Evolutionary conservation across 1,140 invertebrate species (phyloP), one percentile per base, ranked within the genome.

Genomic region (Bemisia tabaci): DNA sequence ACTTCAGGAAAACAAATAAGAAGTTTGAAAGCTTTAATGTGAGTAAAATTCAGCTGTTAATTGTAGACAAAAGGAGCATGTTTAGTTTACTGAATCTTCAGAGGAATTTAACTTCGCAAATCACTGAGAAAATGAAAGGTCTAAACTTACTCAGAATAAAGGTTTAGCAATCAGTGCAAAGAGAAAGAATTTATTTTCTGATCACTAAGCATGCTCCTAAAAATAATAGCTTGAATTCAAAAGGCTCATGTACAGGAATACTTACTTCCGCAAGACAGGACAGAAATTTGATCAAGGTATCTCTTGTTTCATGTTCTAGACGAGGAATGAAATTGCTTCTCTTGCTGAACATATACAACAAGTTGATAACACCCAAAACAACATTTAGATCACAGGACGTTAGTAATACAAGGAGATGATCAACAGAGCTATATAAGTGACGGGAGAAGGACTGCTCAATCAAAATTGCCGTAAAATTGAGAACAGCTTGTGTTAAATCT

Each of bases 311-410:
- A 72, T 81, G 82, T 72, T 85, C 83, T 70, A 93, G 77, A 69
- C 90, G 83, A 64, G 90, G 87, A 71, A 95, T 91, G 73, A 93
- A 94, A 79, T 93, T 94, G 75, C 90, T 92, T 69, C 92, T 81
- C 81, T 95, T 95, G 71, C 91, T 94, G 78, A 95, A 95, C 82
- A 94, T 93, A 77, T 93, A 95, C 9, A 95, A 81, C 67, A 94
- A 80, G 78, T 92, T 92, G 62, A 94, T 80, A 60, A 94, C 91
- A 71, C 85, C 89, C 64, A 94, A 80, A n/a, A 94, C 89, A 68
- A 93, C 85, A 69, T 89, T 85, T 86, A 94, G 90, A 75, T 93
- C 89, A 78, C 87, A 89, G 39, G 91, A 92, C 60, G 87, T 85
- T 69, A 95, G 77, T 65, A 95, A 78, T n/a, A 86, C 83, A 22